Base-by-base conservation (phyloP, 2,113 vertebrate species). In the Perccottus glenii region DNA sequence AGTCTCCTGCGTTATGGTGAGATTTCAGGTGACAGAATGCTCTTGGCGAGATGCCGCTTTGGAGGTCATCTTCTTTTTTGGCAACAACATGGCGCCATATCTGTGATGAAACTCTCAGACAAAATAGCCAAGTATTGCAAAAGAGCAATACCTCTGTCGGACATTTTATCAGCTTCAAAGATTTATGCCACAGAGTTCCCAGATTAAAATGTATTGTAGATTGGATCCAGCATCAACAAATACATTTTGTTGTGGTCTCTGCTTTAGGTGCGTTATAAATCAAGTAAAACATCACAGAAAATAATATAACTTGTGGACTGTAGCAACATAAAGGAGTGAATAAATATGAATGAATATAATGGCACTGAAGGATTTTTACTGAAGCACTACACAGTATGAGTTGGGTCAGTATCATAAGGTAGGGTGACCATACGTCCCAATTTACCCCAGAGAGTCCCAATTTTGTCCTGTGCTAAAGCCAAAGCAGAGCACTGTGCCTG, bases 21-120 rank as follows among this genome's bases (percentile, higher is more conserved):
- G 51, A 33, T 57, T 74, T 69, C 48, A 75, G 62, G 51, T 57
- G 51, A 52, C 53, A 38, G 15, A 62, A 59, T 48, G 46, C 50
- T 68, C 12, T 36, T 42, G 55, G 63, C 63, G 19, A 38, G 33
- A 11, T 14, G 55, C 52, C 36, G 42, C 33, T 5, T 11, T 59
- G 60, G 58, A 67, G 58, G 70, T 66, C 43, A 27, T 27, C 51
- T 5, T 32, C 15, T 14, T 35, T 48, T 57, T 45, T 27, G 12
- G 70, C 61, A 57, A 15, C 65, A 60, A 50, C 55, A 36, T 4
- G 14, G 19, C 14, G 50, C 12, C 40, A 38, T 47, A 35, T 60
- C 32, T 42, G 16, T 60, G 38, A 70, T 64, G 27, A 50, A n/a
- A 42, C 46, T 16, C 6, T 15, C 32, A 43, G 16, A 6, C 11